These are phyloP conservation scores for Lobophora halterata DNA, from an alignment of 2,888 invertebrate genomes.

Conservation along the genomic window DNA sequence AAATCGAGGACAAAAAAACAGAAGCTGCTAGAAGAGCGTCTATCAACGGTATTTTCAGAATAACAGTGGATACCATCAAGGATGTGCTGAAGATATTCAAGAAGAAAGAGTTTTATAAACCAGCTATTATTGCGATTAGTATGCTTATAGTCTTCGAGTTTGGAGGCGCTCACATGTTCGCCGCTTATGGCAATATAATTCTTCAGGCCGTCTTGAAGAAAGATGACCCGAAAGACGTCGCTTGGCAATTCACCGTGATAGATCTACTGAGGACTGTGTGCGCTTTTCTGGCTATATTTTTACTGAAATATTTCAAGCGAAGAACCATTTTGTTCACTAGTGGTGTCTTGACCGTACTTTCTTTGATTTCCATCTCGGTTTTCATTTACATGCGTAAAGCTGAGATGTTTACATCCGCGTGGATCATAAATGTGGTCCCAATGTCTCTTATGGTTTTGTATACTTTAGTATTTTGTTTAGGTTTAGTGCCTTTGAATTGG, in stretches of 20 bases:
- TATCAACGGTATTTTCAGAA: constrained; percentile 45
- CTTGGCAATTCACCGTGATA: constrained; percentile 82
- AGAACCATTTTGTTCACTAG: constrained; percentile 67
- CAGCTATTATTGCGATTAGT: constrained; percentile 68
- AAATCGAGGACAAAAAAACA: constrained; percentile 44
- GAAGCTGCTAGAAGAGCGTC: constrained; percentile 40
- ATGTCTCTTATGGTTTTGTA: constrained; percentile 67
- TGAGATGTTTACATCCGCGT: constrained; percentile 48
- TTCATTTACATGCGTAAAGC: constrained; percentile 66
- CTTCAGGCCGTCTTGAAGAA: constrained; percentile 64
- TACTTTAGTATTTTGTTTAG: constrained; percentile 67
- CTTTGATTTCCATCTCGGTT: constrained; percentile 57
- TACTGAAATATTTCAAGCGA: constrained; percentile 63
- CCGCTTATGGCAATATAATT: constrained; percentile 71
- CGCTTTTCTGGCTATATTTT: constrained; percentile 78
- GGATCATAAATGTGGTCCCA: constrained; percentile 59
- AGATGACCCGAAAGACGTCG: constrained; percentile 54
- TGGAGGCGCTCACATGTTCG: constrained; percentile 72
- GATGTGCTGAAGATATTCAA: constrained; percentile 63
- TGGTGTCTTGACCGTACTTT: constrained; percentile 63
- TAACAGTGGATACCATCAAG: constrained; percentile 49
- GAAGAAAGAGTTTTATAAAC: constrained; percentile 72
- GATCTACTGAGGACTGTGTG: constrained; percentile 83
- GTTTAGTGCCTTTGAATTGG: constrained; percentile 70
- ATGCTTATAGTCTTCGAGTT: constrained; percentile 74